Evolutionary conservation across 2,888 invertebrate genomes (phyloP).

Genomic region (Lasioglossum villosulum): DNA sequence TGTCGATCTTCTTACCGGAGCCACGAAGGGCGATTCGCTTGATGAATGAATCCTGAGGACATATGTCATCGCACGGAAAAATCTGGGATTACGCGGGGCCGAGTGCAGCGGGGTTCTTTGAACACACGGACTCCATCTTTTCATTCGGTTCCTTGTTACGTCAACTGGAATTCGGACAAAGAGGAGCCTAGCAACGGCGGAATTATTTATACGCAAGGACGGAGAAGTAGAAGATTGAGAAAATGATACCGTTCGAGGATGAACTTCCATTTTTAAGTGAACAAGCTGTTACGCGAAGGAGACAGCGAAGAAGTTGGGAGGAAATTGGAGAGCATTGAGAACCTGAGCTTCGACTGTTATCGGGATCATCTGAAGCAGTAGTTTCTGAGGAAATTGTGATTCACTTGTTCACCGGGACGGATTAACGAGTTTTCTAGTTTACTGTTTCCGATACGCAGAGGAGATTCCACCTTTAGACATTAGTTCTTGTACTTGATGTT

Average conservation of each 20-base stretch:
- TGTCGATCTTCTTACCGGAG: neutral
- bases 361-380: neutral
- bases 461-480: too few species aligned
- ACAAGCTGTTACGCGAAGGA: neutral
- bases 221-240: neutral
- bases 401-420: neutral
- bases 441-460: neutral
- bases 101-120: neutral
- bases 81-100: slow-evolving; percentile 20
- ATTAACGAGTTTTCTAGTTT: neutral
- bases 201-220: neutral
- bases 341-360: slow-evolving; percentile 34
- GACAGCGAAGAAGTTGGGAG: slow-evolving; percentile 29
- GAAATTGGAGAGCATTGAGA: slow-evolving; percentile 40
- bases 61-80: slow-evolving; percentile 15
- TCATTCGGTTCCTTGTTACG: slow-evolving; percentile 3
- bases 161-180: neutral
- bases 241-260: neutral
- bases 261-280: slow-evolving; percentile 33
- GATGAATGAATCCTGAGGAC: slow-evolving; percentile 19
- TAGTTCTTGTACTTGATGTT: neutral
- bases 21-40: slow-evolving; percentile 20
- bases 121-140: neutral
- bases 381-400: slow-evolving; percentile 16
- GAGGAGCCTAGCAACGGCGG: neutral